Evolutionary conservation across 2,797 vertebrate species (phyloP), one percentile per base, ranked within the genome.

Genomic region (Schizopygopsis malacanthus): DNA sequence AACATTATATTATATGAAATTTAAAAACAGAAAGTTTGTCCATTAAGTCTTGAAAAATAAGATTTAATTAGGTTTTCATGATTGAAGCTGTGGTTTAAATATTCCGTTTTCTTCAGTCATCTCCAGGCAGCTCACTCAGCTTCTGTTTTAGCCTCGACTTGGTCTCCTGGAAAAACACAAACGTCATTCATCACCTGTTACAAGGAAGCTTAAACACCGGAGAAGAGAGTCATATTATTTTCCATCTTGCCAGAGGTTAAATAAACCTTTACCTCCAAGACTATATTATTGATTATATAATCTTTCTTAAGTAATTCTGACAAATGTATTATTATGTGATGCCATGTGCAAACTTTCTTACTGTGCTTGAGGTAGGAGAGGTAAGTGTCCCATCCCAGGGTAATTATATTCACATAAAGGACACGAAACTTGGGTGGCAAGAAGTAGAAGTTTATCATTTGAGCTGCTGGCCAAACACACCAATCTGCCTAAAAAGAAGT

Each of bases 331-430:
- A 37, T 52, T 12, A 11, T 25, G 25, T 33, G 28, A 82, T 28
- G 25, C 18, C 20, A 28, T 59, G 41, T 50, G 72, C 9, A 28
- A 70, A 78, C 22, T 72, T 63, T 63, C 84, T 85, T 85, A 85
- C 96, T 94, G 93, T 98, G 95, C 89, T 98, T 99, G 77, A 99
- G 95, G 91, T 99, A 98, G 79, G 98, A 98, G 28, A 99, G 96
- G 92, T 98, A 99, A 0, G 95, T 96, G 92, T 99, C 97, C 98
- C 98, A 99, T 65, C 97, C 97, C 61, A 99, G 90, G 0, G 97
- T 99, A 75, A 99, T 37, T 2, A 96, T 94, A 20, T 98, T 99
- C 88, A 99, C 94, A 13, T 98, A 99, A n/a, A 96, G 84, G 0
- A 99, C 97, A 0, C 97, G 96, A 85, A 91, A 97, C 22, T 95